Conservation (phyloP, 1,140 invertebrate species). For the Drosophila lacertosa region DNA sequence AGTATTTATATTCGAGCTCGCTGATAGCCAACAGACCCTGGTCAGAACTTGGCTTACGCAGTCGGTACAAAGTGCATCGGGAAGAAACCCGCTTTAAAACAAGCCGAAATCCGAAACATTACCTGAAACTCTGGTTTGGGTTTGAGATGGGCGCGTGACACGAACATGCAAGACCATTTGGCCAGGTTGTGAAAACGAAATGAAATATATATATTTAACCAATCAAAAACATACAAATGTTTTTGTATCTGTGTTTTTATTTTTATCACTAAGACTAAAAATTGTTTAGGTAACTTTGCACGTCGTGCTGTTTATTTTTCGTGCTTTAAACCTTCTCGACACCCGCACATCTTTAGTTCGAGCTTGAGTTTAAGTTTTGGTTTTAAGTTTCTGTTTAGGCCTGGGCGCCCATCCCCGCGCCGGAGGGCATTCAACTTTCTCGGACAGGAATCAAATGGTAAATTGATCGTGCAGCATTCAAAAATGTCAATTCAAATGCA, state of each 20-base stretch:
- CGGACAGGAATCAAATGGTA: background rate
- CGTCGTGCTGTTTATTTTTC: too few species aligned
- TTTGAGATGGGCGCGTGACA: background rate
- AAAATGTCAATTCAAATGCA: conserved; percentile 2
- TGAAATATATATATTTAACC: too few species aligned
- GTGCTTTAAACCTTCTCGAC: too few species aligned
- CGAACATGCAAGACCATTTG: too few species aligned
- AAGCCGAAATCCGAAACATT: background rate
- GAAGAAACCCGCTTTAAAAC: background rate
- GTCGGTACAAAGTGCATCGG: background rate
- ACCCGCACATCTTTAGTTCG: too few species aligned
- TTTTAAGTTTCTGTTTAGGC: too few species aligned
- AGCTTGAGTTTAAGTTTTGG: too few species aligned
- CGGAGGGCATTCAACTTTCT: conserved; percentile 31
- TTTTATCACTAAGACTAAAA: too few species aligned
- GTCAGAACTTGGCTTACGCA: conserved; percentile 11
- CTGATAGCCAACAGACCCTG: background rate
- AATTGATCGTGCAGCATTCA: conserved; percentile 5
- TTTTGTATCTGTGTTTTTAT: too few species aligned
- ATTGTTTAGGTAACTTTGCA: too few species aligned
- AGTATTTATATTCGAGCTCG: conserved; percentile 1
- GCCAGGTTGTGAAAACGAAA: too few species aligned
- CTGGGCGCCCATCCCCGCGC: background rate
- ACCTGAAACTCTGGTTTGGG: background rate
- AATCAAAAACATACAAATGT: too few species aligned